phyloP scores from a whole-genome alignment of 1,140 invertebrate species.

The Globodera ellingtonae region DNA sequence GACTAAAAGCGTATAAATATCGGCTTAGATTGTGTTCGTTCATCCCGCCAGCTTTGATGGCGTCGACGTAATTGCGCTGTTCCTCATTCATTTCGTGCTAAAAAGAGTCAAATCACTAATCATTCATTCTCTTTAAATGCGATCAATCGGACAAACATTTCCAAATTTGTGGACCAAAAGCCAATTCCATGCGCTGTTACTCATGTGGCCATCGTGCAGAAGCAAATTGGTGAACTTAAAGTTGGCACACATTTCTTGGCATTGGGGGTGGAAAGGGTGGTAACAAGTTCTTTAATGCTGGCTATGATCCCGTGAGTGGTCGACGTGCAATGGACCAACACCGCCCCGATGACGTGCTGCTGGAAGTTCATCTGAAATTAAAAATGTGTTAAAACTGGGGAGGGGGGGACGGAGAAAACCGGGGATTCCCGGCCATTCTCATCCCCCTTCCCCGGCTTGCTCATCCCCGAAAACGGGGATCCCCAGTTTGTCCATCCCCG shows the following conservation, averaged over 20 bases:
- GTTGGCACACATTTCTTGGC: constrained; percentile 65
- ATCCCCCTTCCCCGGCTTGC: no score
- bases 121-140: neutral
- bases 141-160: constrained; percentile 16
- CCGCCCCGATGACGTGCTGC: constrained; percentile 70
- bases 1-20: constrained; percentile 58
- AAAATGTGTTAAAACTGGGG: constrained; percentile 40
- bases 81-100: constrained; percentile 78
- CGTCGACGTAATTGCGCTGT: constrained; percentile 75
- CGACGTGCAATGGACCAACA: constrained; percentile 82
- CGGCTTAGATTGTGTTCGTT: constrained; percentile 78
- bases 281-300: constrained; percentile 77
- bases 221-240: constrained; percentile 73
- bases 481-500: no score
- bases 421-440: no score
- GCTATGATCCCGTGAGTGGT: constrained; percentile 80
- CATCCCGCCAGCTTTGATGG: constrained; percentile 74
- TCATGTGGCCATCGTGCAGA: constrained; percentile 70
- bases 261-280: neutral
- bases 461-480: no score
- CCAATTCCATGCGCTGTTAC: constrained; percentile 78
- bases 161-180: constrained; percentile 87
- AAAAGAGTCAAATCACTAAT: neutral
- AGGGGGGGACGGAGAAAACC: no score
- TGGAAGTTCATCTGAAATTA: neutral